These are phyloP conservation scores for Brienomyrus brachyistius DNA, from an alignment of 2,113 vertebrate species.

Conservation along the genomic window DNA sequence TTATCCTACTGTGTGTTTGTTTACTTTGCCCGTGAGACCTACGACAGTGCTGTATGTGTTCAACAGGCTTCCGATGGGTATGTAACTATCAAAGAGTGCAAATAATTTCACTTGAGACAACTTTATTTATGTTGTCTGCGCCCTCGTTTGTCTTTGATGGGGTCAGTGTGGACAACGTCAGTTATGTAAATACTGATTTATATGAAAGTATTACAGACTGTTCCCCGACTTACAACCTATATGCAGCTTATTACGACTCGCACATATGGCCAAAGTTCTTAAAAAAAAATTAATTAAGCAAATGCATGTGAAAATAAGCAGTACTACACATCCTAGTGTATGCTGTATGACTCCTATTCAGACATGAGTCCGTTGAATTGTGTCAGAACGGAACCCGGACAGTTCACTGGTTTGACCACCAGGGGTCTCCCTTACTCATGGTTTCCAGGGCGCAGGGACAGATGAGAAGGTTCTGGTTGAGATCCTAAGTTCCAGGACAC, in stretches of 20 bases:
- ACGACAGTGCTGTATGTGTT: background rate
- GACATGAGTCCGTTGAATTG: background rate
- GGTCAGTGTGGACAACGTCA: too few species aligned
- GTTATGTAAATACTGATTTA: too few species aligned
- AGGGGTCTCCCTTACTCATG: background rate
- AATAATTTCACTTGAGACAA: background rate
- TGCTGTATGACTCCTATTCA: background rate
- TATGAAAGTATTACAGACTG: too few species aligned
- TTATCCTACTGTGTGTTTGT: background rate
- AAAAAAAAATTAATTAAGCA: too few species aligned
- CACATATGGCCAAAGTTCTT: too few species aligned
- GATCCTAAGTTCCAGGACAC: conserved; percentile 84
- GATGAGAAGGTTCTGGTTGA: conserved; percentile 83
- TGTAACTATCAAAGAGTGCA: background rate
- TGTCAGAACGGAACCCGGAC: background rate
- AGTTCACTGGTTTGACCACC: background rate
- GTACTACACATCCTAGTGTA: background rate
- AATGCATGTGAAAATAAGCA: background rate
- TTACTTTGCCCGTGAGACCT: background rate
- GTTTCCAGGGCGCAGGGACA: conserved; percentile 79
- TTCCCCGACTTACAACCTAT: too few species aligned
- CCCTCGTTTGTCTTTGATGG: too few species aligned
- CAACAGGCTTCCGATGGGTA: background rate
- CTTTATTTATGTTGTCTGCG: too few species aligned
- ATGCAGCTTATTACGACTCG: too few species aligned